Evolutionary conservation across 2,113 vertebrate genomes (phyloP), one percentile per base, ranked within the genome.

Genomic region (Microtus oregoni): DNA sequence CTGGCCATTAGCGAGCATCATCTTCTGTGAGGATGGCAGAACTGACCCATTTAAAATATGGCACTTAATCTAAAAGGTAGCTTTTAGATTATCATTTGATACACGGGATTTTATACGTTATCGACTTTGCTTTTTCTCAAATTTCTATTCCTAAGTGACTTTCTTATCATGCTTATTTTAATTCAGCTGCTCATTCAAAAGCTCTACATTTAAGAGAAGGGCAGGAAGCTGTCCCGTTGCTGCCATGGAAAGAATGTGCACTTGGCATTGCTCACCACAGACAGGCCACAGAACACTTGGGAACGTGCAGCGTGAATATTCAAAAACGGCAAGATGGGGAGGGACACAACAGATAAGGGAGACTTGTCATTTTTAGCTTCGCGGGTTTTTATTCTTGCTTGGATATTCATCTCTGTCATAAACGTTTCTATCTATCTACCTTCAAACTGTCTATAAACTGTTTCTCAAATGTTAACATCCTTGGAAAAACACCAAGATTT

Each of bases 111-210:
- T 61, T 65, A 22, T 32, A 68, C 1, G 28, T 15, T 90, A 63
- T 79, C 90, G 85, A 68, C 24, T 87, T 93, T 96, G 85, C 47
- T 86, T 87, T 87, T 38, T 32, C 73, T 94, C 94, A 95, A 79
- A 89, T 50, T 92, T 88, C 61, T 38, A 94, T 77, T 52, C 47
- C 76, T 8, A 89, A 96, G 81, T 52, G 89, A 82, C 85, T 89
- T 82, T 91, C 92, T 44, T 93, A 91, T 67, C 86, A 94, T 94
- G 91, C 89, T 76, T 92, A 94, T 97, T 94, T 97, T 94, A 94
- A 96, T 96, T 90, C 44, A 79, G 83, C 50, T 44, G 68, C 55
- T 93, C 78, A 76, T 26, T 92, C 95, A 96, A 95, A 65, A 67
- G 73, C 32, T 93, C 44, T 73, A 83, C 70, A 91, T 92, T 94